Evolutionary conservation across 2,888 invertebrate species (phyloP).

Genomic region (Thecophora atra): DNA sequence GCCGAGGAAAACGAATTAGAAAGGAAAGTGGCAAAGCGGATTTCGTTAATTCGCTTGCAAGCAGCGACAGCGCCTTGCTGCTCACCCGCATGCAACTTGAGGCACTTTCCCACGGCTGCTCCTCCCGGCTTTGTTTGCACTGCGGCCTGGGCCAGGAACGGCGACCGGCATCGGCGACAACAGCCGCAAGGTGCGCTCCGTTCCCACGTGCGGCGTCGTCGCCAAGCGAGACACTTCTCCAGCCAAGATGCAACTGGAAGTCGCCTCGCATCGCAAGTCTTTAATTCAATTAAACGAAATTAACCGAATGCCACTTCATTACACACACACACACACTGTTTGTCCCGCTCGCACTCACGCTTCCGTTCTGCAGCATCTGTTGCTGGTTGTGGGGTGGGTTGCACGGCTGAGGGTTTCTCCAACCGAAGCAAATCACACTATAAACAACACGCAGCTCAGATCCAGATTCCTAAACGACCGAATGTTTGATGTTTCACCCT

Average conservation of each 20-base stretch:
- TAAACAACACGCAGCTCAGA: conserved; percentile 33
- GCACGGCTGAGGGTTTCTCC: conserved; percentile 3
- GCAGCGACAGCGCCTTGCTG: no score
- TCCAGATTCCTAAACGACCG: neutral
- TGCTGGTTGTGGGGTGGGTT: neutral
- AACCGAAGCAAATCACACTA: conserved; percentile 33
- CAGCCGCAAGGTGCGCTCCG: conserved; percentile 43
- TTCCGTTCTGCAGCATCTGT: neutral
- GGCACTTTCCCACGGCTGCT: conserved; percentile 59
- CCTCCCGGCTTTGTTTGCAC: conserved; percentile 18
- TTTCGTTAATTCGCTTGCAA: neutral
- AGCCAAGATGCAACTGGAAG: neutral
- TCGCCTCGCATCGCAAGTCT: conserved; percentile 21
- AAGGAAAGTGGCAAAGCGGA: conserved; percentile 27
- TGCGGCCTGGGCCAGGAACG: conserved; percentile 20
- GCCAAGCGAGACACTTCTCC: neutral
- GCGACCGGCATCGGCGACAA: neutral
- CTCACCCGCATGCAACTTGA: conserved; percentile 61
- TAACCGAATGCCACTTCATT: conserved; percentile 35
- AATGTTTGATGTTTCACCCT: conserved; percentile 12
- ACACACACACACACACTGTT: neutral
- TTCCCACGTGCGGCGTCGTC: conserved; percentile 13
- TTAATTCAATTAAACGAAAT: conserved; percentile 37
- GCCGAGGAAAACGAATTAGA: conserved; percentile 34
- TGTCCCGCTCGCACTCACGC: neutral